Evolutionary conservation across 2,797 vertebrate species (phyloP).

Genomic region (Pseudomugil tenellus): DNA sequence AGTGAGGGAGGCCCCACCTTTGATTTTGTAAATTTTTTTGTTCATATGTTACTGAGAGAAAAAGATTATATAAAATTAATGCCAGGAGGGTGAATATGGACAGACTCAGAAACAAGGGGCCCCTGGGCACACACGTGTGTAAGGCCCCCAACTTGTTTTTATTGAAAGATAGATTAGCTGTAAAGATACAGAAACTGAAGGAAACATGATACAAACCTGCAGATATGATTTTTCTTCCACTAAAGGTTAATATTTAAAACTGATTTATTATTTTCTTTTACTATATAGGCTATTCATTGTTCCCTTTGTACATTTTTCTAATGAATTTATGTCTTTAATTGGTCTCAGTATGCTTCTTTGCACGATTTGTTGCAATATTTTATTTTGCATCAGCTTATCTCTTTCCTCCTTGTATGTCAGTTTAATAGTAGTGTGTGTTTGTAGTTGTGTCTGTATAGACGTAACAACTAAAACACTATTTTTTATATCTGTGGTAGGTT

Average conservation of each 20-base stretch:
- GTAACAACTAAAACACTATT: background rate
- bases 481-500: background rate
- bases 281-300: background rate
- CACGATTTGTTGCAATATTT: background rate
- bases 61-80: conserved; percentile 59
- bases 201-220: background rate
- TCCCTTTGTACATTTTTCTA: background rate
- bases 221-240: background rate
- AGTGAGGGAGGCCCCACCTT: background rate
- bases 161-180: background rate
- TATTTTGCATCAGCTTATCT: background rate
- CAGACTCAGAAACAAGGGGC: background rate
- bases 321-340: background rate
- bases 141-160: background rate
- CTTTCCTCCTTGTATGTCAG: background rate
- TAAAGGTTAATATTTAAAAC: background rate
- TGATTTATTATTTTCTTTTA: background rate
- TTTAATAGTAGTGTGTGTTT: background rate
- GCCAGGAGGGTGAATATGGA: conserved; percentile 31
- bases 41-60: conserved; percentile 32
- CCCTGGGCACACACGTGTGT: background rate
- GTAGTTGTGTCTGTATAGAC: background rate
- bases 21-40: conserved; percentile 13
- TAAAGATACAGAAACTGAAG: background rate
- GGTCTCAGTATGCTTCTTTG: background rate